These are phyloP conservation scores for Drosophila quinaria DNA, from an alignment of 2,888 invertebrate species.

Conservation along the genomic window DNA sequence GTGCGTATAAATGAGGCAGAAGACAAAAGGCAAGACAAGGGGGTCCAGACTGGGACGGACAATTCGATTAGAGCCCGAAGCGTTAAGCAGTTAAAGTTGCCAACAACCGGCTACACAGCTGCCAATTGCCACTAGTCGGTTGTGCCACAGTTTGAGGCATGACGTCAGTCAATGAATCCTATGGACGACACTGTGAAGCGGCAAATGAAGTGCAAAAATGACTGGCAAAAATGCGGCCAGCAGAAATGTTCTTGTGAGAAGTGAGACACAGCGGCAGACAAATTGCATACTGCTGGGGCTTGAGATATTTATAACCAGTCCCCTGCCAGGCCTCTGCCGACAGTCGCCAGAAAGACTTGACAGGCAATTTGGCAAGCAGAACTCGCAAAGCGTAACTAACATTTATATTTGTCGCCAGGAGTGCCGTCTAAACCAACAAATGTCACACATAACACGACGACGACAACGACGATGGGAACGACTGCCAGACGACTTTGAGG, in stretches of 20 bases:
- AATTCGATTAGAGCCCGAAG: conserved; percentile 72
- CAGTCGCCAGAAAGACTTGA: conserved; percentile 54
- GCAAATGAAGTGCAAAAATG: conserved; percentile 70
- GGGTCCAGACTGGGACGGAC: conserved; percentile 26
- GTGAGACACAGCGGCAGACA: conserved; percentile 47
- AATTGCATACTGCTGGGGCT: conserved; percentile 57
- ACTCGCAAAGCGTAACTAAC: conserved; percentile 74
- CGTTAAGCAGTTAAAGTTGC: conserved; percentile 64
- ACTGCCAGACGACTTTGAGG: conserved; percentile 69
- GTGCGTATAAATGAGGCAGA: conserved; percentile 62
- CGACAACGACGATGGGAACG: not conserved
- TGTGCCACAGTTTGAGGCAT: conserved; percentile 47
- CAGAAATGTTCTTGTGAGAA: conserved; percentile 28
- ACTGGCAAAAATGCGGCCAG: conserved; percentile 52
- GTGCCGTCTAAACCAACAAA: conserved; percentile 72
- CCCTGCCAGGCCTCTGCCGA: conserved; percentile 12
- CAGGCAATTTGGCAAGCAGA: conserved; percentile 76
- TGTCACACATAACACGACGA: conserved; percentile 69
- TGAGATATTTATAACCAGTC: conserved; percentile 61
- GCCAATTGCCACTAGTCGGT: conserved; percentile 25
- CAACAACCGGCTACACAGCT: conserved; percentile 17
- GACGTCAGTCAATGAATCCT: conserved; percentile 57
- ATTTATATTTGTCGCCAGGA: conserved; percentile 77
- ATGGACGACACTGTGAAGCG: conserved; percentile 47
- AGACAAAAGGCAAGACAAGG: conserved; percentile 58